These are phyloP conservation scores for Acomys russatus DNA, from an alignment of 2,797 vertebrate genomes.

Conservation along the genomic window DNA sequence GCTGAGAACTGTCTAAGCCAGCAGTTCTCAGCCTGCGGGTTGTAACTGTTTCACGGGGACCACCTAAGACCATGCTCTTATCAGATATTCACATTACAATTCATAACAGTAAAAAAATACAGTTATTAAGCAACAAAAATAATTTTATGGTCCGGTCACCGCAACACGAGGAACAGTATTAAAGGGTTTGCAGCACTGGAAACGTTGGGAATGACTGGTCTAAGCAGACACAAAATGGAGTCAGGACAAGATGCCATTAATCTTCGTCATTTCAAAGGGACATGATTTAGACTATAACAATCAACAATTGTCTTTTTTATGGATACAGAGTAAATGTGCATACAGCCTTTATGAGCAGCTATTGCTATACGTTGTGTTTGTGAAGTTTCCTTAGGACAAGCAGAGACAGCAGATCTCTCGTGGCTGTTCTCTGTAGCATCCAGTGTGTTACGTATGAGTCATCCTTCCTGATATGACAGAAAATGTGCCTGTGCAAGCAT, in stretches of 20 bases:
- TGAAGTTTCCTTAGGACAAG: background rate
- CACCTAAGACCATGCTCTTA: background rate
- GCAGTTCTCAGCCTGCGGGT: background rate
- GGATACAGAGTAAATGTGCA: background rate
- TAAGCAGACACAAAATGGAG: background rate
- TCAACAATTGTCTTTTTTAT: background rate
- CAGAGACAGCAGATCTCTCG: background rate
- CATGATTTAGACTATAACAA: background rate
- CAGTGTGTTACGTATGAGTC: background rate
- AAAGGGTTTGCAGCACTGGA: background rate
- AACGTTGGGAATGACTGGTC: background rate
- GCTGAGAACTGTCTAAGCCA: background rate
- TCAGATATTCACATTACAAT: background rate
- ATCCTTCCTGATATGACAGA: constrained; percentile 15
- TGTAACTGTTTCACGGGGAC: background rate
- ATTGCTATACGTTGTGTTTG: background rate
- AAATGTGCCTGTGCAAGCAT: background rate
- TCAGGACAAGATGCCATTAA: background rate
- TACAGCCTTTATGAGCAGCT: background rate
- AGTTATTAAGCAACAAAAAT: background rate
- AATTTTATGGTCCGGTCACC: background rate
- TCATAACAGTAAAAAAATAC: background rate
- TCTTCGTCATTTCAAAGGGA: background rate
- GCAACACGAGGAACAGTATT: background rate
- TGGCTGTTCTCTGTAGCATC: background rate